A percentile compares a stretch with the other conserved stretches of the same genome.
These are phyloP conservation scores for Drosophila quadrilineata DNA, from an alignment of 1,140 invertebrate genomes.

Conservation along the genomic window DNA sequence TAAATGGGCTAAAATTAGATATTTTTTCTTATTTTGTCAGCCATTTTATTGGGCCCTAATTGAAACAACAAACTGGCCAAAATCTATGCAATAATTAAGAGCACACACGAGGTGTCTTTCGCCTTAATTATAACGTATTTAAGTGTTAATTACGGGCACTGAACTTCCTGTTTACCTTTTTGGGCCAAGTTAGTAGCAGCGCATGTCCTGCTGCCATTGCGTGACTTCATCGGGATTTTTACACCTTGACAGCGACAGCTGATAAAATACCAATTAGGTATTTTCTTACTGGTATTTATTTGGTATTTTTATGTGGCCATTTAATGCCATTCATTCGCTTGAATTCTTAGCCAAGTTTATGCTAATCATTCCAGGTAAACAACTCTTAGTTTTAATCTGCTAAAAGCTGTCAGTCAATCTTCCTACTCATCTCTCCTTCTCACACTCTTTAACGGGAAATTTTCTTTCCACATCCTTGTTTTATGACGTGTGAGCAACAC, in stretches of 20 bases:
- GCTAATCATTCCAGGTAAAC: conserved; percentile 34
- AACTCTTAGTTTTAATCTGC: conserved; percentile 67
- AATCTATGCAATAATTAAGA: conserved; percentile 42
- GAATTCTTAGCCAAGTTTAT: conserved; percentile 14
- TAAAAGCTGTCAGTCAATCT: conserved; percentile 61
- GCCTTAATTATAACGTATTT: conserved; percentile 46
- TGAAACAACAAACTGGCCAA: conserved; percentile 60
- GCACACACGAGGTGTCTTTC: conserved; percentile 6
- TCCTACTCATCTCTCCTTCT: too few relatives aligned
- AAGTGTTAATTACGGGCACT: conserved; percentile 36
- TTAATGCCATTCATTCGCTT: too few relatives aligned
- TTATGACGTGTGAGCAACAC: conserved; percentile 48
- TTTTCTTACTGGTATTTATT: conserved; percentile 6
- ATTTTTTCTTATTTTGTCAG: conserved; percentile 51
- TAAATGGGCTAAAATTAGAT: conserved; percentile 63
- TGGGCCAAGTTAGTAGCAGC: not conserved
- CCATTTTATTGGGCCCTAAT: conserved; percentile 74
- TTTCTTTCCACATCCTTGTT: too few relatives aligned
- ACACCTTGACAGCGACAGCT: too few relatives aligned
- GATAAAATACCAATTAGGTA: conserved; percentile 5
- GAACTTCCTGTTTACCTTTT: not conserved
- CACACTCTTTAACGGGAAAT: too few relatives aligned
- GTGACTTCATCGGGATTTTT: too few relatives aligned
- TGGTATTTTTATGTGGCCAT: not conserved
- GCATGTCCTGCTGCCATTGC: not conserved